phyloP scores from a whole-genome alignment of 2,797 vertebrate genomes.

The Alfaro cultratus region DNA sequence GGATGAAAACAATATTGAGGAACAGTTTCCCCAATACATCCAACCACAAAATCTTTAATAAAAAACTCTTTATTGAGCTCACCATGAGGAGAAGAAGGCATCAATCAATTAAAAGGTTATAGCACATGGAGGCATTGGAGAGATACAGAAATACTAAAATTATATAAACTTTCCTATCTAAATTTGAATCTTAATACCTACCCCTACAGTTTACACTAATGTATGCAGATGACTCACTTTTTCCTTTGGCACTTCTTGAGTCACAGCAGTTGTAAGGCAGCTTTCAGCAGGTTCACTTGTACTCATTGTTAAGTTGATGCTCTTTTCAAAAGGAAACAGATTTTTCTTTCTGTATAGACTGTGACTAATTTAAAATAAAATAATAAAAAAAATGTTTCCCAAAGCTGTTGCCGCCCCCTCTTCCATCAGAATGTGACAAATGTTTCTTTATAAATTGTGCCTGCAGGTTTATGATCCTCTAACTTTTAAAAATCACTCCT shows the following conservation, averaged over 20 bases:
- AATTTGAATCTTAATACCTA: not conserved
- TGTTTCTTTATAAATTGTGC: slow-evolving; percentile 8
- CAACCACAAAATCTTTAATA: not conserved
- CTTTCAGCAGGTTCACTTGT: not conserved
- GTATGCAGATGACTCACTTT: not conserved
- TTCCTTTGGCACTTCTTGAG: not conserved
- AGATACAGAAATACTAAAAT: not conserved
- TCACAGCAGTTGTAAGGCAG: not conserved
- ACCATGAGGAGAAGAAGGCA: not conserved
- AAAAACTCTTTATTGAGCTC: not conserved
- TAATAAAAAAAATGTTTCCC: not conserved
- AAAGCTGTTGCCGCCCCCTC: not conserved
- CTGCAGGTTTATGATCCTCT: not conserved
- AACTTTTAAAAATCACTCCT: slow-evolving; percentile 8
- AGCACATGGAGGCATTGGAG: not conserved
- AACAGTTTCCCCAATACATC: not conserved
- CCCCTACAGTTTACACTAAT: not conserved
- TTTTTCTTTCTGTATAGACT: not conserved
- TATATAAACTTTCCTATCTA: not conserved
- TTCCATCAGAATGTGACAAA: slow-evolving; percentile 6
- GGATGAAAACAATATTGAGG: not conserved
- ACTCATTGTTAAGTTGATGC: not conserved
- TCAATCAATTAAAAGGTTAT: not conserved
- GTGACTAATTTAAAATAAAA: not conserved
- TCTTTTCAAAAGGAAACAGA: not conserved